A percentile compares a stretch with the other conserved stretches of the same genome.
These are phyloP conservation scores for Meandrusa payeni DNA, from an alignment of 2,888 invertebrate genomes.

Conservation along the genomic window DNA sequence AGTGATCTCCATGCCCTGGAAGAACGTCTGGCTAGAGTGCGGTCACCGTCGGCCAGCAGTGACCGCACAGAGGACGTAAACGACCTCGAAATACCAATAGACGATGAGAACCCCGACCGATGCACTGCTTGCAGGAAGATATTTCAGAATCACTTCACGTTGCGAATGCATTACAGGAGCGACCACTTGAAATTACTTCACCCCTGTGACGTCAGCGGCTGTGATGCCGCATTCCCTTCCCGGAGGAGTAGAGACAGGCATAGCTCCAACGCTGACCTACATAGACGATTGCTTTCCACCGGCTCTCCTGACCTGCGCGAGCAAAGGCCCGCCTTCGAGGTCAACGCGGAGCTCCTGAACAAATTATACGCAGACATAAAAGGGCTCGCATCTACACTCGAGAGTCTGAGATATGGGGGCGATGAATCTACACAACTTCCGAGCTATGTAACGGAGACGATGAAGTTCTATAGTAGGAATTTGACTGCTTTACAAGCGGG, in stretches of 20 bases:
- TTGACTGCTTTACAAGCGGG: constrained; percentile 67
- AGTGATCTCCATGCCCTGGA: constrained; percentile 76
- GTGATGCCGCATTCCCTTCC: constrained; percentile 95
- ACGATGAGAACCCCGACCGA: constrained; percentile 91
- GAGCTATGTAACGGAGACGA: constrained; percentile 71
- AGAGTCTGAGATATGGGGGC: constrained; percentile 82
- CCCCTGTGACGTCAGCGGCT: constrained; percentile 93
- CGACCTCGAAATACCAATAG: constrained; percentile 89
- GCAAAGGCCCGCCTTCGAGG: constrained; percentile 78
- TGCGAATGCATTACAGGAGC: constrained; percentile 95
- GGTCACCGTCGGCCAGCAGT: constrained; percentile 69
- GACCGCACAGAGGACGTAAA: constrained; percentile 68
- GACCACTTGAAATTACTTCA: constrained; percentile 95
- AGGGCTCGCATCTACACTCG: constrained; percentile 80
- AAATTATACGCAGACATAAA: constrained; percentile 90
- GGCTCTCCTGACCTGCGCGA: constrained; percentile 75
- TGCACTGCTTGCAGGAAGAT: constrained; percentile 93
- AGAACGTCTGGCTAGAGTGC: constrained; percentile 74
- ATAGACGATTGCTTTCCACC: constrained; percentile 74
- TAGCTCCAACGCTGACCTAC: constrained; percentile 79
- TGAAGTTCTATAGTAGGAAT: constrained; percentile 75
- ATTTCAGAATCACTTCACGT: constrained; percentile 94
- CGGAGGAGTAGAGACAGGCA: constrained; percentile 84
- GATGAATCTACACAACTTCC: constrained; percentile 68
- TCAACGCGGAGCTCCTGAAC: constrained; percentile 91